These are phyloP conservation scores for Champsocephalus gunnari DNA, from an alignment of 2,797 vertebrate species.

Conservation along the genomic window DNA sequence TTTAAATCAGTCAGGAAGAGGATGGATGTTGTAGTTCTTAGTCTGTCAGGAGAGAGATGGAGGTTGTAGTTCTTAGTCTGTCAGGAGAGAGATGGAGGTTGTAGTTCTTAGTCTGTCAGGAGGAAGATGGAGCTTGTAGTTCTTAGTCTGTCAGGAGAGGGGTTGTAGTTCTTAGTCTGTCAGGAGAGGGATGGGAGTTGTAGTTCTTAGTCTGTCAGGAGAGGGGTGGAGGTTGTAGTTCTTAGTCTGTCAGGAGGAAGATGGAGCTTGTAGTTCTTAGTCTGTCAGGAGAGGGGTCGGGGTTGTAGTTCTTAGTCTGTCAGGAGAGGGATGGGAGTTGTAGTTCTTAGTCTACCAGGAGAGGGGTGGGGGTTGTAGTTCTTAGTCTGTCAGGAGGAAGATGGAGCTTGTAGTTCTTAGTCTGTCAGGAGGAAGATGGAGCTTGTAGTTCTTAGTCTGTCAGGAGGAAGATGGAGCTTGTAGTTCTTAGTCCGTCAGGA, in stretches of 20 bases:
- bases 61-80: too few relatives aligned
- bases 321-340: constrained; percentile 65
- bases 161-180: constrained; percentile 41
- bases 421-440: not conserved
- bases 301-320: constrained; percentile 38
- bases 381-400: constrained; percentile 75
- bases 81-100: not conserved
- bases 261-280: not conserved
- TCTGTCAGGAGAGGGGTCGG: constrained; percentile 73
- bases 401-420: too few relatives aligned
- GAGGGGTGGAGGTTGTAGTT: too few relatives aligned
- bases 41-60: constrained; percentile 74
- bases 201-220: too few relatives aligned
- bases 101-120: constrained; percentile 74
- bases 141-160: too few relatives aligned
- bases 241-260: constrained; percentile 75
- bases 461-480: constrained; percentile 70
- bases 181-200: constrained; percentile 65
- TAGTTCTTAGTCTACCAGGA: too few relatives aligned
- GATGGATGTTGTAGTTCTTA: not conserved
- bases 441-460: constrained; percentile 54
- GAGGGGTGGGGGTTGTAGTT: constrained; percentile 18
- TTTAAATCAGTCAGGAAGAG: constrained; percentile 29
- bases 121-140: constrained; percentile 3
- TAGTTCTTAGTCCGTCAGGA: constrained; percentile 76